Evolutionary conservation across 2,888 invertebrate genomes (phyloP), one percentile per base, ranked within the genome.

Genomic region (Noctua janthina): DNA sequence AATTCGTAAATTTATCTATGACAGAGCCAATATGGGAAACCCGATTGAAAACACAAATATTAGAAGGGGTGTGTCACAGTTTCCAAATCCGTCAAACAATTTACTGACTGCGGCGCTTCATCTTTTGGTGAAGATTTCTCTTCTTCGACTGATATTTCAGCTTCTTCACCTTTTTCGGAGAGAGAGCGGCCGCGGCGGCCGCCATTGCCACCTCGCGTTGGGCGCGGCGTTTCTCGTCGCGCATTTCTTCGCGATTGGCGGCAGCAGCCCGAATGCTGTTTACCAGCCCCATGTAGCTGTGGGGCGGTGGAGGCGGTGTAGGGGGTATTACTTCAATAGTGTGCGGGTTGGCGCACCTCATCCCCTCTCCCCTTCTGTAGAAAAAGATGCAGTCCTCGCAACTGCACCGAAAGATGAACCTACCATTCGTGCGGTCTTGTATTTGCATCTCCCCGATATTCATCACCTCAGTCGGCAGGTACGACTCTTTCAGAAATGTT

Each of bases 71-170:
- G 69, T 64, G 78, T 59, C 64, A 79, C 49, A 73, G 66, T 35
- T n/a, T n/a, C 23, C 10, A 51, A 10, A 35, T 0, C 8, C n/a
- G 3, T 29, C 56, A 43, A 59, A 17, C 2, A 49, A 35, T 59
- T 84, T 69, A 82, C 4, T 15, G 1, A 11, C 59, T 80, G 17
- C 54, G 56, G 17, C 62, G 72, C 46, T 84, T 84, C 29, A 5
- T 2, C 4, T 1, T 8, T 7, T 17, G 15, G 11, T 35, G 35
- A 4, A 17, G 10, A 11, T 1, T 15, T 23, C 64, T 68, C 7
- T 64, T 68, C 7, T 62, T 62, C 2, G 5, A 0, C 4, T 39
- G 35, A 1, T 23, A 54, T 29, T 35, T 75, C 20, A 39, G 0
- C 2, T 13, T 1, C 6, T 68, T 74, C 6, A 3, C 10, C 1